These are phyloP conservation scores for Steinernema hermaphroditum DNA, from an alignment of 2,888 invertebrate genomes.

Conservation along the genomic window DNA sequence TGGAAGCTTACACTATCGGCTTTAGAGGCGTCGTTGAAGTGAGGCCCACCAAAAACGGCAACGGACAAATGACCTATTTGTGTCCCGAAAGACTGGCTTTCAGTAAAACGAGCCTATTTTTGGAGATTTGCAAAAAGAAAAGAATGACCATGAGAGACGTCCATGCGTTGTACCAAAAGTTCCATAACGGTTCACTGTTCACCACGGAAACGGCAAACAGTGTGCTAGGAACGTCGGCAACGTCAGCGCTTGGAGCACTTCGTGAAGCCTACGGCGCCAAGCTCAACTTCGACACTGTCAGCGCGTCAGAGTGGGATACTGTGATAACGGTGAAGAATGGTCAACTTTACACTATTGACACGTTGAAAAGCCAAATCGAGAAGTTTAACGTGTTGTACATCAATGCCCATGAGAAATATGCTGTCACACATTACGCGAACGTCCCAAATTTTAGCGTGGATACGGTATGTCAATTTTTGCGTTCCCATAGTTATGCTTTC, in stretches of 20 bases:
- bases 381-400: background rate
- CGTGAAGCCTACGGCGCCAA: background rate
- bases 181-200: background rate
- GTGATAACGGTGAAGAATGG: background rate
- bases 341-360: background rate
- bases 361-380: background rate
- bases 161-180: background rate
- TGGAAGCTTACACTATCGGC: conserved; percentile 10
- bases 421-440: background rate
- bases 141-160: background rate
- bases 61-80: background rate
- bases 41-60: background rate
- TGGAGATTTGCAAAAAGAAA: background rate
- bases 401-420: conserved; percentile 4
- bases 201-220: background rate
- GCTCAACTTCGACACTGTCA: background rate
- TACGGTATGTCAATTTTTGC: too few relatives aligned
- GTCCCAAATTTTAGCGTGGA: background rate
- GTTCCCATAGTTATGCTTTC: background rate
- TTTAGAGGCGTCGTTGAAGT: background rate
- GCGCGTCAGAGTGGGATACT: background rate
- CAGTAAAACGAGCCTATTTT: background rate
- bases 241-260: background rate
- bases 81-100: too few relatives aligned
- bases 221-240: background rate